Evolutionary conservation across 2,797 vertebrate genomes (phyloP).

Genomic region (Calcarius lapponicus): DNA sequence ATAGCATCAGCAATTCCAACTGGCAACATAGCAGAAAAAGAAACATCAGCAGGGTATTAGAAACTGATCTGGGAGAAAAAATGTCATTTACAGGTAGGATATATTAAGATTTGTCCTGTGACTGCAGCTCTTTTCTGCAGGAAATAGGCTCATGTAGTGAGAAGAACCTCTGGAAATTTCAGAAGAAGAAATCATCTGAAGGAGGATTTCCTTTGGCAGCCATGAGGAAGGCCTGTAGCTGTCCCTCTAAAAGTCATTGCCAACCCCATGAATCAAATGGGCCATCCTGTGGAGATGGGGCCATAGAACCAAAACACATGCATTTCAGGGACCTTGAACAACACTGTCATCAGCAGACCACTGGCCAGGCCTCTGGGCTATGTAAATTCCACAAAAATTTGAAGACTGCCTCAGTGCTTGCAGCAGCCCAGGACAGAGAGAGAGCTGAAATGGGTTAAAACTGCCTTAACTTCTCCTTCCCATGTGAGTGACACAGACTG

Average conservation of each 20-base stretch:
- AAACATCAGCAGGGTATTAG: neutral
- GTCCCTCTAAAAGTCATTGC: neutral
- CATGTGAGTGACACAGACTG: neutral
- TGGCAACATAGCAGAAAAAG: conserved; percentile 8
- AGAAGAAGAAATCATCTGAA: neutral
- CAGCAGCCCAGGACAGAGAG: neutral
- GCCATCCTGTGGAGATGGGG: neutral
- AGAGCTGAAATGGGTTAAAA: neutral
- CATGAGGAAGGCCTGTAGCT: neutral
- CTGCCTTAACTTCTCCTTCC: neutral
- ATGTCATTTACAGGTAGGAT: neutral
- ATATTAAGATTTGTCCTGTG: neutral
- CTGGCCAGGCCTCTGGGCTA: neutral
- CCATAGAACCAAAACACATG: neutral
- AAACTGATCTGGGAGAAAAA: conserved; percentile 7
- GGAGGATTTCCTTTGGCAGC: neutral
- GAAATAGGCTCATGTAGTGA: neutral
- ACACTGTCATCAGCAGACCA: neutral
- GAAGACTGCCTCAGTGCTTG: neutral
- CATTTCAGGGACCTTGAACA: neutral
- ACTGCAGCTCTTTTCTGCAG: neutral
- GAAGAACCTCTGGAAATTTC: neutral
- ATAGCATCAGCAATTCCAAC: neutral
- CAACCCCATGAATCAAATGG: neutral
- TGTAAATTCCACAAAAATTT: neutral